These are phyloP conservation scores for Chloroclysta siterata DNA, from an alignment of 2,888 invertebrate genomes.

Conservation along the genomic window DNA sequence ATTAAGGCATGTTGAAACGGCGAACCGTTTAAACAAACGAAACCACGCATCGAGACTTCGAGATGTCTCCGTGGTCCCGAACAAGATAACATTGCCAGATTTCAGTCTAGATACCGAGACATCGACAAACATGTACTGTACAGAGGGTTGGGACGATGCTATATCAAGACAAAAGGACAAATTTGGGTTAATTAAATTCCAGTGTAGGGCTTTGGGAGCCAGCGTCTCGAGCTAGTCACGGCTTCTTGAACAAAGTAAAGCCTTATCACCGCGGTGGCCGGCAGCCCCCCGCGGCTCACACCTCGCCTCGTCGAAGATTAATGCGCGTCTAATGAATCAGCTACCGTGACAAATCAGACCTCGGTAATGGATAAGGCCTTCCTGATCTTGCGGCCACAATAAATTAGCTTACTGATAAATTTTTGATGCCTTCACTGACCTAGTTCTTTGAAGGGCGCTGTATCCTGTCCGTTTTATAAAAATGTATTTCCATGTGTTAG, in stretches of 20 bases:
- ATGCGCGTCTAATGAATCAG: slow-evolving; percentile 78
- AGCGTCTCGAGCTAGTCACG: slow-evolving; percentile 67
- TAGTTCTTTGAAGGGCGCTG: slow-evolving; percentile 16
- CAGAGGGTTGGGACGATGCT: slow-evolving; percentile 49
- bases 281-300: slow-evolving; percentile 48
- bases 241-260: slow-evolving; percentile 73
- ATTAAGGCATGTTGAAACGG: neutral
- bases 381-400: slow-evolving; percentile 69
- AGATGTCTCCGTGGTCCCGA: slow-evolving; percentile 16
- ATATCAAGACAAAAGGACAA: slow-evolving; percentile 67
- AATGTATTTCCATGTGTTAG: slow-evolving; percentile 28
- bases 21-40: neutral
- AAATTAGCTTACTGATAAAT: slow-evolving; percentile 63
- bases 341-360: slow-evolving; percentile 77
- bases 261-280: slow-evolving; percentile 68
- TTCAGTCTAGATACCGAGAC: slow-evolving; percentile 29
- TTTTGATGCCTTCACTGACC: slow-evolving; percentile 51
- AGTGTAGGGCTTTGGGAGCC: slow-evolving; percentile 66
- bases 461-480: slow-evolving; percentile 21
- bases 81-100: slow-evolving; percentile 27
- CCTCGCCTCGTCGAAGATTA: slow-evolving; percentile 66
- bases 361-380: slow-evolving; percentile 73
- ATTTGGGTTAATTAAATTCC: slow-evolving; percentile 79
- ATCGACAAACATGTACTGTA: slow-evolving; percentile 58
- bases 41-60: neutral